phyloP scores from a whole-genome alignment of 1,140 invertebrate genomes.

The Epicauta chinensis region DNA sequence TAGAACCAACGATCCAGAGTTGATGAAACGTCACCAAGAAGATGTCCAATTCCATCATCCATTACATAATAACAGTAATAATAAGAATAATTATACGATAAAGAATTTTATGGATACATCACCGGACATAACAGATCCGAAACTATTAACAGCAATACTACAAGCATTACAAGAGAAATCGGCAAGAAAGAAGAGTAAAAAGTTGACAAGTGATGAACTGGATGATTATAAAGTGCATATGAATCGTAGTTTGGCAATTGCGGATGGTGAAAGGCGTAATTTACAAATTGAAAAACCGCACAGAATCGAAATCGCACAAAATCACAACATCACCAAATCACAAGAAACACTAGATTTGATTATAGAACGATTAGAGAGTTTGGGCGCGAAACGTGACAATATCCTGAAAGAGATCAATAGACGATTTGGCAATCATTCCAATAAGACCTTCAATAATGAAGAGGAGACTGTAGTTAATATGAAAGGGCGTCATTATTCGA shows the following conservation, averaged over 20 bases:
- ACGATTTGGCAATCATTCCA: constrained; percentile 31
- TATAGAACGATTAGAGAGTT: constrained; percentile 47
- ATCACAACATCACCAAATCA: constrained; percentile 39
- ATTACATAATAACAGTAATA: constrained; percentile 26
- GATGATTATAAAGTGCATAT: constrained; percentile 26
- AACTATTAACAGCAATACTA: constrained; percentile 42
- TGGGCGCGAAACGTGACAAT: constrained; percentile 49
- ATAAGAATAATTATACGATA: constrained; percentile 26
- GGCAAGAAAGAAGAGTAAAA: constrained; percentile 8
- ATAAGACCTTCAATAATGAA: constrained; percentile 14
- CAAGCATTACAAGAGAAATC: constrained; percentile 26
- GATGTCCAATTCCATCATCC: constrained; percentile 42
- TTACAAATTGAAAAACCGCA: constrained; percentile 27
- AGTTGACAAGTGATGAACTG: background rate
- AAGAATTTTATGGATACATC: constrained; percentile 24
- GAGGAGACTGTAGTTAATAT: constrained; percentile 24
- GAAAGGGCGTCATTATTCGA: constrained; percentile 34
- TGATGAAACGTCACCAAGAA: constrained; percentile 44
- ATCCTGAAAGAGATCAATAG: constrained; percentile 47
- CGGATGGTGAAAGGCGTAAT: constrained; percentile 31
- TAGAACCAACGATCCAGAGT: constrained; percentile 43
- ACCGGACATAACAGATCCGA: constrained; percentile 44
- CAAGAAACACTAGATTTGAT: constrained; percentile 54
- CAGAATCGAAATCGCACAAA: no score
- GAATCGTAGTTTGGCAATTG: constrained; percentile 37